A percentile compares a stretch with the other conserved stretches of the same genome.
phyloP scores from a whole-genome alignment of 2,888 invertebrate genomes.

The Drosophila mercatorum region DNA sequence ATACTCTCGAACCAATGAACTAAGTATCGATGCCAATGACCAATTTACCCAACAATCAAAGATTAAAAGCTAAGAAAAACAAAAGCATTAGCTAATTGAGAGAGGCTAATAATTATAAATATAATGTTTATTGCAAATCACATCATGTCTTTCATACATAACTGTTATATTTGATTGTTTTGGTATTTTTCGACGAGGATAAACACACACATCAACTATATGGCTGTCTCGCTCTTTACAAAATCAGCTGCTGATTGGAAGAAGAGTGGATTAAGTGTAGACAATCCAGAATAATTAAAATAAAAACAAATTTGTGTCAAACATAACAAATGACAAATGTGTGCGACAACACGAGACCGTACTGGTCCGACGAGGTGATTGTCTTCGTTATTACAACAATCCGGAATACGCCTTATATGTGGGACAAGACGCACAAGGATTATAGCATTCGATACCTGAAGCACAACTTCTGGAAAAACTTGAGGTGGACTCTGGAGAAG shows the following conservation, averaged over 20 bases:
- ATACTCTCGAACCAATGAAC: neutral
- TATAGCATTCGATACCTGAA: constrained; percentile 50
- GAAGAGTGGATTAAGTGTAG: constrained; percentile 43
- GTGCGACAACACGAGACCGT: constrained; percentile 37
- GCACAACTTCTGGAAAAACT: constrained; percentile 53
- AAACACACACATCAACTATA: constrained; percentile 32
- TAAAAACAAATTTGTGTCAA: neutral
- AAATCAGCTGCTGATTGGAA: constrained; percentile 37
- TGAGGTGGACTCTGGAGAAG: constrained; percentile 48
- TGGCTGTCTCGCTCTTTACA: constrained; percentile 38
- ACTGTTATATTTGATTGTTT: neutral
- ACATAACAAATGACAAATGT: constrained; percentile 29
- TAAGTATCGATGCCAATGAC: neutral
- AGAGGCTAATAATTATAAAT: too few relatives aligned
- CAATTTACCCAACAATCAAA: neutral
- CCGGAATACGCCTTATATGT: constrained; percentile 54
- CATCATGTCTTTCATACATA: neutral
- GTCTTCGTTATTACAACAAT: constrained; percentile 45
- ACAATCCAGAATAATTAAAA: neutral
- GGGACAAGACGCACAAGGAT: constrained; percentile 52
- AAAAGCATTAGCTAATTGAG: neutral
- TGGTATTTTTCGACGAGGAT: neutral
- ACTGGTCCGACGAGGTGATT: constrained; percentile 51
- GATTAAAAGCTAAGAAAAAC: neutral
- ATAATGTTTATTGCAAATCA: neutral